Base-by-base conservation (phyloP, 2,888 invertebrate species). In the Cancer borealis region DNA sequence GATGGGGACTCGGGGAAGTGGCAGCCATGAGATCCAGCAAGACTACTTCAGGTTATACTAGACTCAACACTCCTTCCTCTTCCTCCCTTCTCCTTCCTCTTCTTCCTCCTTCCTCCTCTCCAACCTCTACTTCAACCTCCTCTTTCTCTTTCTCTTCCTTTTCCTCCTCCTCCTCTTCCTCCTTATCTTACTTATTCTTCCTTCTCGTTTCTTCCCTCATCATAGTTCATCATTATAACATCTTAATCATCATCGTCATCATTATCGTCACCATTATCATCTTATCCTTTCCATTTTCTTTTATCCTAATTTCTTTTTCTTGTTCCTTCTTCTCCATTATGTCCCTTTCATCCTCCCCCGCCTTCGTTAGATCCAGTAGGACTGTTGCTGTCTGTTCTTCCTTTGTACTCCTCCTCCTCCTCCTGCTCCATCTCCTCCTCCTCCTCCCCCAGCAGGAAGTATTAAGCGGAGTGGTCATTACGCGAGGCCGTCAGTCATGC, bases 381-480 rank as follows among this genome's bases (percentile, higher is more conserved):
- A 39, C 39, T 39, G 39, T 39, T 39, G 39, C 39, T 39, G 39
- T 39, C 39, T 39, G 39, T 39, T 73, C 73, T 26, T 73, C 73
- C 26, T 73, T 73, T 26, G 6, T 73, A n/a, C 26, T 73, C 73
- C 26, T 73, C 73, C 73, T 73, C 73, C 73, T 73, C 73, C 73
- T 73, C 73, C 26, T 73, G n/a, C 73, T 73, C 73, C 73, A 8
- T 21, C n/a, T 73, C 73, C 73, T 73, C 73, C 73, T 73, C 73
- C 21, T 73, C n/a, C 10, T 4, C 8, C 26, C 3, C 3, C 73
- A 73, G 8, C 73, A 60, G 14, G 60, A 21, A 21, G 21, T 60
- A 73, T 73, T 73, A 73, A 73, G 73, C 21, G n/a, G 73, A 73
- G 73, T 73, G 73, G 73, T 73, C 73, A 73, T 73, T 73, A 73